These are phyloP conservation scores for Climacteris rufus DNA, from an alignment of 2,113 vertebrate species.

Conservation along the genomic window DNA sequence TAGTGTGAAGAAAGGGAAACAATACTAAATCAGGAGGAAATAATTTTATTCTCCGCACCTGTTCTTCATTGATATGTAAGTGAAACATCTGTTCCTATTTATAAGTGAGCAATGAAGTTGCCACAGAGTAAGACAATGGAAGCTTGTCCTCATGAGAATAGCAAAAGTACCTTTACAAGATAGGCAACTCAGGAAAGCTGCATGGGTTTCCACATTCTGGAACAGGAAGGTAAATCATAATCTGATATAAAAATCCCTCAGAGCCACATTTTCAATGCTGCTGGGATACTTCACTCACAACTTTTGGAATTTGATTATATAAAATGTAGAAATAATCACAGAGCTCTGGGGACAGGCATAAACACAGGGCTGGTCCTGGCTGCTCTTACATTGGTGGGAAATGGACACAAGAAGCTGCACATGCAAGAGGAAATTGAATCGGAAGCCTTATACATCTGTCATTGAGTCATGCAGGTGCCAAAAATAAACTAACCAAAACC, in stretches of 20 bases:
- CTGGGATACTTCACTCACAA: neutral
- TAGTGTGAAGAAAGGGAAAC: neutral
- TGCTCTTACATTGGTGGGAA: neutral
- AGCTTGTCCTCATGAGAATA: neutral
- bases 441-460: neutral
- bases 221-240: neutral
- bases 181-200: neutral
- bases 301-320: neutral
- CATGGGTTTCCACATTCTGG: neutral
- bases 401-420: fast-evolving
- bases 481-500: neutral
- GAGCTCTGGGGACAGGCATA: neutral
- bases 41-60: conserved; percentile 16
- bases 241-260: neutral
- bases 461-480: neutral
- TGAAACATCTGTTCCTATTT: conserved; percentile 25
- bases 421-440: neutral
- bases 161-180: neutral
- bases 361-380: neutral
- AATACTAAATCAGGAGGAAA: neutral
- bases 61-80: neutral
- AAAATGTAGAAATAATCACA: neutral
- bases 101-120: neutral
- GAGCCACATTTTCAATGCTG: neutral
- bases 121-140: neutral